phyloP scores from a whole-genome alignment of 2,113 vertebrate species.

The Pyxicephalus adspersus region DNA sequence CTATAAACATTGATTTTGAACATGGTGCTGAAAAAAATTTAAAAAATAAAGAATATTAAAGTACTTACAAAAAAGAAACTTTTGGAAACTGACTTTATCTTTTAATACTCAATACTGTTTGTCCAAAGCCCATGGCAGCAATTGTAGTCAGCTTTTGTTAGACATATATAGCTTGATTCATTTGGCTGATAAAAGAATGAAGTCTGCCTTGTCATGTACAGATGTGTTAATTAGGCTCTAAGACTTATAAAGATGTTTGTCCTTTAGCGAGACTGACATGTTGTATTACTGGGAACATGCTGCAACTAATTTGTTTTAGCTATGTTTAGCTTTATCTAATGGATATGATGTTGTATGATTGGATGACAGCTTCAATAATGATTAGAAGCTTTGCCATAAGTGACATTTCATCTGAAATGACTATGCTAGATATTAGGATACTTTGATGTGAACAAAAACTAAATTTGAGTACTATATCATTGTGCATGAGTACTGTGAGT shows the following conservation, averaged over 20 bases:
- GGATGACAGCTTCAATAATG: slow-evolving; percentile 44
- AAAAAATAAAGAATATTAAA: too few relatives aligned
- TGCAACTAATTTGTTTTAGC: slow-evolving; percentile 28
- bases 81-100: too few relatives aligned
- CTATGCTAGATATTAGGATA: too few relatives aligned
- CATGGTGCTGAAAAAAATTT: too few relatives aligned
- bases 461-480: too few relatives aligned
- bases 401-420: slow-evolving; percentile 2
- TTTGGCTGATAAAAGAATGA: slow-evolving; percentile 3
- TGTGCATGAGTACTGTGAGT: too few relatives aligned
- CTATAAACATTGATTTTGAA: too few relatives aligned
- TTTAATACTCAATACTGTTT: too few relatives aligned
- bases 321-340: slow-evolving; percentile 48
- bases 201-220: slow-evolving; percentile 31
- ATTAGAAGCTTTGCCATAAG: background rate
- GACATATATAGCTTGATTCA: slow-evolving; percentile 36
- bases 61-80: too few relatives aligned
- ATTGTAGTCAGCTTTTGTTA: background rate
- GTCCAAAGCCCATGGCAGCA: too few relatives aligned
- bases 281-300: slow-evolving; percentile 48
- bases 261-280: slow-evolving; percentile 36
- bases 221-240: slow-evolving; percentile 52
- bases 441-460: too few relatives aligned
- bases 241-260: slow-evolving; percentile 41
- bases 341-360: background rate